Conservation (phyloP, 2,797 vertebrate genomes). For the Catostomus latipinnis region DNA sequence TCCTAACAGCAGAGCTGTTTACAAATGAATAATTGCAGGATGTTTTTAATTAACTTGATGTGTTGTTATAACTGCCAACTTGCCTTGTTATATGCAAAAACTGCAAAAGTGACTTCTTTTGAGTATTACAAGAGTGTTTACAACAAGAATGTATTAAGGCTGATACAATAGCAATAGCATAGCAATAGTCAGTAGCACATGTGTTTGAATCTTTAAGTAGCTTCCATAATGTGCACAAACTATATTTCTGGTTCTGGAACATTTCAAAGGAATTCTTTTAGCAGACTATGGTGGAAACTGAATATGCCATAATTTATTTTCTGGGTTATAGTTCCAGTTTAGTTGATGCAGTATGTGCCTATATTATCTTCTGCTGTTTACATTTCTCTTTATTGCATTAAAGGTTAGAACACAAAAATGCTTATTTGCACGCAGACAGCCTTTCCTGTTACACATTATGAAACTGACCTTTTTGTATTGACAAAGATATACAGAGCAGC, state of each 20-base stretch:
- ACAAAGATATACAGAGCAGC: neutral
- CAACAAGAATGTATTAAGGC: constrained; percentile 24
- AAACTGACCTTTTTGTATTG: constrained; percentile 5
- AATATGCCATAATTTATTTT: constrained; percentile 38
- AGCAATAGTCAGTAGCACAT: neutral
- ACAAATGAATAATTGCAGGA: constrained; percentile 71
- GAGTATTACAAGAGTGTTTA: constrained; percentile 47
- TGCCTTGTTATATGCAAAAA: constrained; percentile 39
- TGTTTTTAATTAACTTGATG: constrained; percentile 73
- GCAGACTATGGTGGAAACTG: constrained; percentile 15
- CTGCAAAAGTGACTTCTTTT: constrained; percentile 32
- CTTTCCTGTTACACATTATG: constrained; percentile 15
- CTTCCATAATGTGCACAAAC: constrained; percentile 16
- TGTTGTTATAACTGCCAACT: constrained; percentile 58
- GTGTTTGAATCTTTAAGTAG: constrained; percentile 30
- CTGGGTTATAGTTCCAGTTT: constrained; percentile 25
- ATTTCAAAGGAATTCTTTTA: constrained; percentile 38
- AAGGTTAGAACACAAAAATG: constrained; percentile 26
- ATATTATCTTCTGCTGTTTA: constrained; percentile 9
- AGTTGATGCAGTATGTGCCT: constrained; percentile 30
- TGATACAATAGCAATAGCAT: neutral
- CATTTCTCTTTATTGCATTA: neutral
- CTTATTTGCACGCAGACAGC: constrained; percentile 29
- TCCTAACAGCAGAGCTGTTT: constrained; percentile 75
- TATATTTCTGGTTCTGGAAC: constrained; percentile 16